A percentile compares a stretch with the other conserved stretches of the same genome.
These are phyloP conservation scores for Zaprionus ghesquierei DNA, from an alignment of 1,140 invertebrate species.

Conservation along the genomic window DNA sequence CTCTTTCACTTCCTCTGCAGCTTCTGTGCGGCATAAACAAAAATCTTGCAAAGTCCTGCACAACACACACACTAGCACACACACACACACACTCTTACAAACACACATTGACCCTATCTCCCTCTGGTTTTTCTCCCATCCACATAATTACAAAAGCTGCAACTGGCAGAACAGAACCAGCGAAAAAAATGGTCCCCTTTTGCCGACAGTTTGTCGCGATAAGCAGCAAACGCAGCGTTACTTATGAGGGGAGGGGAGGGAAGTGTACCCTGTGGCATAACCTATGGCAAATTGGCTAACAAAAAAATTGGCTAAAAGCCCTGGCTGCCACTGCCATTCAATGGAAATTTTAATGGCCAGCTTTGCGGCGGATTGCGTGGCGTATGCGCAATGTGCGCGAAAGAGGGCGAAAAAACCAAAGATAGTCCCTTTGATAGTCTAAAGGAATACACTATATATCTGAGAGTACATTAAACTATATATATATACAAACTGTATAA, in stretches of 20 bases:
- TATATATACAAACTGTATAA: too few relatives aligned
- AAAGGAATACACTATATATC: too few relatives aligned
- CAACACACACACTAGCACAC: neutral
- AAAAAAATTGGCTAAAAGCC: neutral
- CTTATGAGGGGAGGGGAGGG: neutral
- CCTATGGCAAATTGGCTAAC: conserved; percentile 25
- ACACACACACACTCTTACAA: neutral
- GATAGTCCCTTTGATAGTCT: too few relatives aligned
- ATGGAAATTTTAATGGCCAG: conserved; percentile 26
- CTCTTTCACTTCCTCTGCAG: neutral
- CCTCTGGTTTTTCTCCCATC: too few relatives aligned
- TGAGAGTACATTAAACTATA: too few relatives aligned
- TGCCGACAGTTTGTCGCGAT: conserved; percentile 2
- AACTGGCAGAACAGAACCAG: neutral
- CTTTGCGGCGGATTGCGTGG: conserved; percentile 10
- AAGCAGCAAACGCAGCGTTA: neutral
- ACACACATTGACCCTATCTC: neutral
- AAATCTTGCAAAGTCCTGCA: neutral
- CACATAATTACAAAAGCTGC: conserved; percentile 22
- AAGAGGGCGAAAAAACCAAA: too few relatives aligned
- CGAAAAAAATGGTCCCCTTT: neutral
- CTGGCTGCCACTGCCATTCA: conserved; percentile 5
- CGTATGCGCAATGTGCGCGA: neutral
- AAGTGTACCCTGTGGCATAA: neutral
- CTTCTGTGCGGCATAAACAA: neutral